Evolutionary conservation across 2,113 vertebrate genomes (phyloP).

Genomic region (Corvus hawaiiensis): DNA sequence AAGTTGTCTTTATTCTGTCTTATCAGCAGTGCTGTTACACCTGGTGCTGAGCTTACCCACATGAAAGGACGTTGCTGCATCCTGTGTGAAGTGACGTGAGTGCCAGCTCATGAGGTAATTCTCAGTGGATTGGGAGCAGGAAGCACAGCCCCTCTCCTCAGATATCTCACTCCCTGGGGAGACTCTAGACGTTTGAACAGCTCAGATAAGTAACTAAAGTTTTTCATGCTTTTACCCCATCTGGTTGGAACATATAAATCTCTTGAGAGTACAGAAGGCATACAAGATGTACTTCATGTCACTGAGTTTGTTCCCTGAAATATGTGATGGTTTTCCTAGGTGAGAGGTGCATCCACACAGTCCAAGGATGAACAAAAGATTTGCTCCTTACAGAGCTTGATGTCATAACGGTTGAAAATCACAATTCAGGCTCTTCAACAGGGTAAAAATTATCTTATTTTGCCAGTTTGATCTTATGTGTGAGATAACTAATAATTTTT

Average conservation of each 20-base stretch:
- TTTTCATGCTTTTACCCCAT: not conserved
- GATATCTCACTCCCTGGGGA: not conserved
- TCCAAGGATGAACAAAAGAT: not conserved
- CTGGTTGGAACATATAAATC: not conserved
- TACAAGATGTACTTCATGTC: not conserved
- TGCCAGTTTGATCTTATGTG: not conserved
- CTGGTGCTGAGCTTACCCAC: not conserved
- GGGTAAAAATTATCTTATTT: not conserved
- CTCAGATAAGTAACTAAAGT: not conserved
- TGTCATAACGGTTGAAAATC: not conserved
- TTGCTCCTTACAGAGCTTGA: not conserved
- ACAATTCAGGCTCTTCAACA: not conserved
- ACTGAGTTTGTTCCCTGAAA: not conserved
- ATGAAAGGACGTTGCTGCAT: not conserved
- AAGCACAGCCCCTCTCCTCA: not conserved
- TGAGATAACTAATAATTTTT: not conserved
- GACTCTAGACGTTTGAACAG: not conserved
- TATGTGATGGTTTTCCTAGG: not conserved
- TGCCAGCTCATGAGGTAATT: not conserved
- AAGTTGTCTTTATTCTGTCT: not conserved
- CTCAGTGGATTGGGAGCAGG: not conserved
- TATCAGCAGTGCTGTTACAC: not conserved
- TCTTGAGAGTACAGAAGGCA: not conserved
- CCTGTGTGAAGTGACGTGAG: not conserved
- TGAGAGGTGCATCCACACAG: not conserved